A percentile compares a stretch with the other conserved stretches of the same genome.
phyloP scores from a whole-genome alignment of 2,797 vertebrate genomes.

The Microchirus variegatus region DNA sequence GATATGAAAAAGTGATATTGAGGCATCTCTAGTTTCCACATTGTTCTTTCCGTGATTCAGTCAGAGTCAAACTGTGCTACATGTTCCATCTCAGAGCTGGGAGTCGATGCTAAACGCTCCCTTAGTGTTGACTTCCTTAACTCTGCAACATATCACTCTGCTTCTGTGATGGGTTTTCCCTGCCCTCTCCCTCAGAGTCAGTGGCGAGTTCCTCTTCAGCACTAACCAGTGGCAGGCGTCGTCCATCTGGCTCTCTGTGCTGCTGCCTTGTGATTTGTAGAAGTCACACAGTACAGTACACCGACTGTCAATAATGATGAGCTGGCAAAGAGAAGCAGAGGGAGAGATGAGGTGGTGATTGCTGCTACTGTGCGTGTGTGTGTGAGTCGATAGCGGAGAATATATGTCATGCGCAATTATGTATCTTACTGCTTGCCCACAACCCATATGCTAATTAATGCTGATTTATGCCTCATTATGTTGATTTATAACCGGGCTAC shows the following conservation, averaged over 20 bases:
- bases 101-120: neutral
- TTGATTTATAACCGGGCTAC: conserved; percentile 65
- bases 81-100: conserved; percentile 1
- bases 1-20: too few relatives aligned
- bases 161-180: conserved; percentile 28
- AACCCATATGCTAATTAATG: conserved; percentile 73
- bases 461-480: conserved; percentile 78
- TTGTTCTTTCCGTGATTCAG: neutral
- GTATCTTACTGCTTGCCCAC: conserved; percentile 49
- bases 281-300: conserved; percentile 42
- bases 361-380: conserved; percentile 23
- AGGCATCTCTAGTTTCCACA: neutral
- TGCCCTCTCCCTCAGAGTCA: conserved; percentile 19
- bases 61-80: neutral
- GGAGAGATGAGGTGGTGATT: conserved; percentile 55
- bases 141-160: conserved; percentile 5
- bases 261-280: conserved; percentile 42
- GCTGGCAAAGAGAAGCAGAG: conserved; percentile 45
- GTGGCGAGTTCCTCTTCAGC: conserved; percentile 11
- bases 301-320: conserved; percentile 63
- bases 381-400: conserved; percentile 57
- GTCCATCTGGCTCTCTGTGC: conserved; percentile 27
- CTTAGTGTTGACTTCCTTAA: too few relatives aligned
- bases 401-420: conserved; percentile 67
- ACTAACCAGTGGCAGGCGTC: conserved; percentile 25